phyloP scores from a whole-genome alignment of 1,140 invertebrate species.

The Neoseiulus cucumeris region DNA sequence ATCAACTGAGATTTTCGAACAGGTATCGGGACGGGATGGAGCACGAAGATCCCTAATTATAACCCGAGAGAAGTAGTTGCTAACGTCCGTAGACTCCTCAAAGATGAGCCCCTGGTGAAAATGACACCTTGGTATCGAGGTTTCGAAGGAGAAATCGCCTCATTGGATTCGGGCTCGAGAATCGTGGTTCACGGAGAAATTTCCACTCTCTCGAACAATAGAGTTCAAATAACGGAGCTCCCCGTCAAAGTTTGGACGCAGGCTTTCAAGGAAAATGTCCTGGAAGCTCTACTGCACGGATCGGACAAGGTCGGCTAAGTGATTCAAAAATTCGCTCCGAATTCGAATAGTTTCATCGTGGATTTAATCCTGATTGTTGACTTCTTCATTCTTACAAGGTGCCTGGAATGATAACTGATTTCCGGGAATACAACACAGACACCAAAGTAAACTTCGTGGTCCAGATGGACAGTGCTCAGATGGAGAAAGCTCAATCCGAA shows the following conservation, averaged over 20 bases:
- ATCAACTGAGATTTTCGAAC: no score
- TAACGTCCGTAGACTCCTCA: conserved; percentile 32
- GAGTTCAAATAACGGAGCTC: conserved; percentile 35
- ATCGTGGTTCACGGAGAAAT: conserved; percentile 28
- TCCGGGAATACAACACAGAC: conserved; percentile 88
- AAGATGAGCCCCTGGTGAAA: conserved; percentile 25
- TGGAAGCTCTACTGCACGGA: conserved; percentile 32
- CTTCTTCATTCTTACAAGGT: neutral
- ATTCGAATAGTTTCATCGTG: no score
- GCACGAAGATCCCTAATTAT: conserved; percentile 36
- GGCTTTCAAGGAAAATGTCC: conserved; percentile 34
- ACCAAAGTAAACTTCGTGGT: conserved; percentile 43
- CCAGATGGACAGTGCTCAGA: conserved; percentile 31
- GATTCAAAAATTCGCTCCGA: no score
- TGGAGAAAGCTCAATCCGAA: conserved; percentile 27
- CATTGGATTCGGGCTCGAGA: conserved; percentile 21
- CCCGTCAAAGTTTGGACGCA: conserved; percentile 36
- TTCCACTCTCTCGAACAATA: conserved; percentile 25
- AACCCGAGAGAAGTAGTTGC: conserved; percentile 33
- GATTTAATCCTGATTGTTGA: no score
- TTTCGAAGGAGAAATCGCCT: neutral
- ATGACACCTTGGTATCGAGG: neutral
- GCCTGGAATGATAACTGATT: conserved; percentile 34
- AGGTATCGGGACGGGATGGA: conserved; percentile 34
- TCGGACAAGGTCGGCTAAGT: conserved; percentile 23